Evolutionary conservation across 1,140 invertebrate genomes (phyloP), one percentile per base, ranked within the genome.

Genomic region (Platyura marginata): DNA sequence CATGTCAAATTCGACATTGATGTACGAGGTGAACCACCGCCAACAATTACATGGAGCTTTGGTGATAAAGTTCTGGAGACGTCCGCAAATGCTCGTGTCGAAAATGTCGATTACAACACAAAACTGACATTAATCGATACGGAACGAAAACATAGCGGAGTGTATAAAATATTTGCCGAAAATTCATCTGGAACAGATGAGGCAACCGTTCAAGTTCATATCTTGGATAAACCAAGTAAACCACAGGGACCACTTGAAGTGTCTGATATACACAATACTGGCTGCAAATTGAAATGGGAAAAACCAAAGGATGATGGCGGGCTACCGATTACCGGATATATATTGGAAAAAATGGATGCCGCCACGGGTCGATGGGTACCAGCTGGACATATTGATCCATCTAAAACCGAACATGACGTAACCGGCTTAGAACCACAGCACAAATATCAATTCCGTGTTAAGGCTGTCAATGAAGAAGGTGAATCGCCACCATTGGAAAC

Each of bases 241-340:
- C 94, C 94, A 0, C 87, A 94, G 66, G 93, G 91, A 35, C 93
- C 93, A 2, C 59, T 98, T 1, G 87, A 93, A 60, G 86, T 94
- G 3, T 75, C 71, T 0, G 89, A 96, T 57, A 75, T 98, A 0
- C 86, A 93, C 55, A 95, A 94, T 45, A 91, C 96, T 55, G 86
- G 88, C 21, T 91, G 87, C 55, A 97, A 91, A 55, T 65, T 98
- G 4, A 81, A 84, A 49, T 98, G 95, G 95, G 85, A 87, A 15
- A 87, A 88, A 54, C 88, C 93, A 8, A 86, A 84, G 59, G 92
- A 98, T 59, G 90, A 95, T 52, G 94, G 94, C 44, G 92, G 91
- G 37, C 64, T 92, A 23, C 92, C 93, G 4, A 70, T 98, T 38
- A 82, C 81, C 21, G 79, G 81, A 10, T 97, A 91, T 57, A 64